Evolutionary conservation across 2,888 invertebrate species (phyloP), one percentile per base, ranked within the genome.

Genomic region (Heliconius cydno): DNA sequence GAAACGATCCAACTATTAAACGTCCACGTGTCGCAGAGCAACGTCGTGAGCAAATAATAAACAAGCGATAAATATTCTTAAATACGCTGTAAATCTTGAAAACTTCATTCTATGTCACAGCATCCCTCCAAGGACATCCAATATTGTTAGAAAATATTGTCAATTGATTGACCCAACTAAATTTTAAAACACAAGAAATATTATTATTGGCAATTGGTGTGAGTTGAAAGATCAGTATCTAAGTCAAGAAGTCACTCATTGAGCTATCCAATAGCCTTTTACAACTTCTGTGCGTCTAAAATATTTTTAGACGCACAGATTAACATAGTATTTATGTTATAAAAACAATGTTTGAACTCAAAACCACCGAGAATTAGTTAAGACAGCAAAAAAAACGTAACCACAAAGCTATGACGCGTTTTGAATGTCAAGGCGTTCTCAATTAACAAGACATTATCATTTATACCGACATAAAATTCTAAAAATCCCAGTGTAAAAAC

Each of bases 61-160:
- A 90, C 89, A 90, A 88, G 89, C 86, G 83, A 88, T 90, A 89
- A 90, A 90, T 89, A 85, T 83, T 79, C 82, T 86, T 88, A 88
- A 88, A 88, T 87, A 86, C 85, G 84, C 85, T 82, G 88, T 90
- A 89, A 90, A 90, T 91, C 87, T 87, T 63, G 22, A 46, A 38
- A 78, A 73, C 66, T 38, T 10, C 63, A 46, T 9, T 63, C 60
- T 28, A 22, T 66, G n/a, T 28, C 30, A 41, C n/a, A 76, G 38
- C 13, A 67, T 30, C 30, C 41, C 25, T 73, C 15, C 65, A 57
- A 66, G 72, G 78, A 67, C 63, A 57, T 12, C 71, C 38, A 72
- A 74, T 60, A 9, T 60, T 60, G 60, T 12, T 60, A n/a, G 10
- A 60, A 60, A 60, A 10, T n/a, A 60, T n/a, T 60, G n/a, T 3